phyloP scores from a whole-genome alignment of 2,797 vertebrate genomes.

The Delichon dasypus region DNA sequence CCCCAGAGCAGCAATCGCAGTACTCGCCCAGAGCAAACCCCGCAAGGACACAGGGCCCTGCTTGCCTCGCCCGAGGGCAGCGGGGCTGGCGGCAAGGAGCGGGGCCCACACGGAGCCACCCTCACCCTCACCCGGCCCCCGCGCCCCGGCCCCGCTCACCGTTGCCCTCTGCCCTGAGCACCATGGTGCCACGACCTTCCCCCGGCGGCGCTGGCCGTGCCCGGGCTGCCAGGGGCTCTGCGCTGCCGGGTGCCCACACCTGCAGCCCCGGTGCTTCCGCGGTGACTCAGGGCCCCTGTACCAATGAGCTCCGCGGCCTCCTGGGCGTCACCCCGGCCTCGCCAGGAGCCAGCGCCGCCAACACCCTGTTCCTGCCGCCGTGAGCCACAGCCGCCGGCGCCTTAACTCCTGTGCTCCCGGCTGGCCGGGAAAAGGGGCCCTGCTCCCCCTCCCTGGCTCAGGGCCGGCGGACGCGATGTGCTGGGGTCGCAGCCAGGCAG shows the following conservation, averaged over 20 bases:
- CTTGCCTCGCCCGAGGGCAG: fast-evolving
- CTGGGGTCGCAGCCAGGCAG: background rate
- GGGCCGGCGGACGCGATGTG: fast-evolving
- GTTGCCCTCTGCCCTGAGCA: background rate
- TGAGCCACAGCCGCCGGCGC: background rate
- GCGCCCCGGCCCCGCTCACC: constrained; percentile 30
- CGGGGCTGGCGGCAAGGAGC: background rate
- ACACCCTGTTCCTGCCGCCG: constrained; percentile 52
- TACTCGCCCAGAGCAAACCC: background rate
- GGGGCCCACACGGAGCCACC: fast-evolving
- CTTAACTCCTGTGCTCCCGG: background rate
- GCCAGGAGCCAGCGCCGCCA: background rate
- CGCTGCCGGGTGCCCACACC: background rate
- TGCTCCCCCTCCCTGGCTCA: background rate
- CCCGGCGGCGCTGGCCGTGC: fast-evolving
- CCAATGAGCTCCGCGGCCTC: constrained; percentile 19
- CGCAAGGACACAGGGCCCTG: background rate
- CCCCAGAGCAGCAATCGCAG: background rate
- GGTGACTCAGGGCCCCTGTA: constrained; percentile 13
- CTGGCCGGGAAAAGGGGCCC: fast-evolving
- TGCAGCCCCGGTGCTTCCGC: background rate
- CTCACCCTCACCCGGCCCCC: fast-evolving
- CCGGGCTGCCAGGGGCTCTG: background rate
- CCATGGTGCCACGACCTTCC: constrained; percentile 24
- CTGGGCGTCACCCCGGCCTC: background rate